phyloP scores from a whole-genome alignment of 2,113 vertebrate species.

The Aythya baeri region DNA sequence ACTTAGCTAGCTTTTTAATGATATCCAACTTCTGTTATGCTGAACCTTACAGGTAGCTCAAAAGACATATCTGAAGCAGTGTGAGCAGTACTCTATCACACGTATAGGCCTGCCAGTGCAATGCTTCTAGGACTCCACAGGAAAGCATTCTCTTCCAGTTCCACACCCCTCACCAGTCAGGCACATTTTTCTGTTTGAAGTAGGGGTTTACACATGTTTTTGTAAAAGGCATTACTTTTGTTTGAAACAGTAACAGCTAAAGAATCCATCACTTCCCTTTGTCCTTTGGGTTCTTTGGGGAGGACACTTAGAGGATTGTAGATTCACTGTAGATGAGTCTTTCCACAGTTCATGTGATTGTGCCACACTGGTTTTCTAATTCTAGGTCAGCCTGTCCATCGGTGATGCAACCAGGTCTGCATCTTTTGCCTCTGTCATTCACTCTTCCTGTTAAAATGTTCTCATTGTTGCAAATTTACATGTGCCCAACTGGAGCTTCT shows the following conservation, averaged over 20 bases:
- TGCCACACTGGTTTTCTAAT: not conserved
- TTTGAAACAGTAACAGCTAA: not conserved
- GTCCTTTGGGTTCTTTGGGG: not conserved
- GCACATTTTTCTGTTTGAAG: not conserved
- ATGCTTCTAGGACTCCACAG: not conserved
- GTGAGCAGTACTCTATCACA: not conserved
- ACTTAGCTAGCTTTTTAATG: not conserved
- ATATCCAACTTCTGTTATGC: not conserved
- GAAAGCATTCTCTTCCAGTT: not conserved
- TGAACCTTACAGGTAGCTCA: not conserved
- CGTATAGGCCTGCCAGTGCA: accelerated
- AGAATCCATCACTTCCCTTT: not conserved
- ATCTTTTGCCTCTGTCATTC: not conserved
- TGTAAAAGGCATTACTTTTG: not conserved
- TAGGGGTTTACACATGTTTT: not conserved
- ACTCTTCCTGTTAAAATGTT: not conserved
- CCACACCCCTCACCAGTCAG: not conserved
- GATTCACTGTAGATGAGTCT: not conserved
- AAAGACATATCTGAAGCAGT: not conserved
- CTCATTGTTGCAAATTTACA: not conserved
- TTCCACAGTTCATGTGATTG: not conserved
- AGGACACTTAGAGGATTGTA: not conserved
- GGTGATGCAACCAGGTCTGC: not conserved
- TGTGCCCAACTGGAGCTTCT: not conserved
- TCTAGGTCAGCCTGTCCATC: not conserved